Evolutionary conservation across 2,797 vertebrate genomes (phyloP), one percentile per base, ranked within the genome.

Genomic region (Pipistrellus nathusii): DNA sequence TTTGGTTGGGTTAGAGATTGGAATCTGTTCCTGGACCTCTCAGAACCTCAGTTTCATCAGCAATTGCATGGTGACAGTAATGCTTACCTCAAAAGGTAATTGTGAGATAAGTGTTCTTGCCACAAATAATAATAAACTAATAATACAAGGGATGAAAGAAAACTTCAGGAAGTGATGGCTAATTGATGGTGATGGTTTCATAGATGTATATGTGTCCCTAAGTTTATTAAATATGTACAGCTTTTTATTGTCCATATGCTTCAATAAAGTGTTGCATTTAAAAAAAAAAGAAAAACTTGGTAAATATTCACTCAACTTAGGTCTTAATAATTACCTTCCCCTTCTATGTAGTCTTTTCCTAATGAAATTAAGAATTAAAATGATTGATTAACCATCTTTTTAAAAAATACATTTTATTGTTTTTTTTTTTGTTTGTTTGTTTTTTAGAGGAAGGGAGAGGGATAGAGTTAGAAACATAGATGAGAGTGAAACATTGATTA

Each of bases 321-420:
- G 38, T 57, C 46, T 77, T 88, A 13, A 80, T 75, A 11, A 27
- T 62, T 86, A 14, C 25, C 14, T 69, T 87, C n/a, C 27, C 15
- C 48, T 73, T 77, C 6, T 53, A 25, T 38, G 21, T 48, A 64
- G 18, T 75, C 14, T 71, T 86, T 92, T 69, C 69, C 73, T 64
- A 59, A 2, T 62, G 51, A 46, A 87, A 73, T 89, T 91, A 51
- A 85, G 66, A 93, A n/a, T 41, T 92, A 32, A 94, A 80, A 86
- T 62, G n/a, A 20, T 44, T 78, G 17, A 30, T 85, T 66, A 95
- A 55, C 8, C 53, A 55, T 55, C 53, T 55, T 23, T 55, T 55
- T 21, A 10, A 1, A 3, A 21, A 55, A 53, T 55, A 4, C 21
- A 23, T 55, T 55, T 55, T 23, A 23, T 55, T 55, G 53, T 9